Evolutionary conservation across 2,888 invertebrate genomes (phyloP), one percentile per base, ranked within the genome.

Genomic region (Melieria picta): DNA sequence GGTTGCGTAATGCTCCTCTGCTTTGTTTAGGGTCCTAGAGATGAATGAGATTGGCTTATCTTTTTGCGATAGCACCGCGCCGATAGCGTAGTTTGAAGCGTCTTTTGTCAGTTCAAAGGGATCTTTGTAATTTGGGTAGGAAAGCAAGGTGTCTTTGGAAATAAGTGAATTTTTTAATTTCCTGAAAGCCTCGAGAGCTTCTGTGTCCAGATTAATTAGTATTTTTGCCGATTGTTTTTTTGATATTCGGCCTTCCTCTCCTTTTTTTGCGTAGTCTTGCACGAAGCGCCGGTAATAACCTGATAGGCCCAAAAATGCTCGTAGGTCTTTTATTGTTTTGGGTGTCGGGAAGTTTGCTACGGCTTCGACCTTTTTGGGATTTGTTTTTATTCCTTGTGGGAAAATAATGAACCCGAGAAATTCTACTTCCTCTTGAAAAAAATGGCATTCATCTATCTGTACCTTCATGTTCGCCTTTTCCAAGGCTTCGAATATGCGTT

Each of bases 201-300:
- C 30, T 30, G 30, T 30, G 2, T 30, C 2, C n/a, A 57, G 16
- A 13, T 16, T 46, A n/a, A 72, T 46, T 45, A 9, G 1, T 13
- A 46, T 47, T 57, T 71, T 68, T 52, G 65, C 63, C 4, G 72
- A 74, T 30, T 48, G 50, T 13, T 57, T 71, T 57, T 72, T 74
- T 11, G 72, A 73, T 16, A 69, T 55, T 56, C 66, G 65, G 11
- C 66, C 73, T 47, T 74, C 71, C 30, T 30, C 30, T 30, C 30
- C 30, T 30, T n/a, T 16, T 16, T 16, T 16, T 16, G 16, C 16
- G 16, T n/a, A n/a, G n/a, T n/a, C n/a, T n/a, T n/a, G n/a, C n/a
- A n/a, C n/a, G n/a, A n/a, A n/a, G n/a, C n/a, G n/a, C n/a, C n/a
- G n/a, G n/a, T n/a, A n/a, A n/a, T n/a, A n/a, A n/a, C n/a, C n/a